A percentile compares a stretch with the other conserved stretches of the same genome.
phyloP scores from a whole-genome alignment of 2,113 vertebrate genomes.

The Bucco capensis region DNA sequence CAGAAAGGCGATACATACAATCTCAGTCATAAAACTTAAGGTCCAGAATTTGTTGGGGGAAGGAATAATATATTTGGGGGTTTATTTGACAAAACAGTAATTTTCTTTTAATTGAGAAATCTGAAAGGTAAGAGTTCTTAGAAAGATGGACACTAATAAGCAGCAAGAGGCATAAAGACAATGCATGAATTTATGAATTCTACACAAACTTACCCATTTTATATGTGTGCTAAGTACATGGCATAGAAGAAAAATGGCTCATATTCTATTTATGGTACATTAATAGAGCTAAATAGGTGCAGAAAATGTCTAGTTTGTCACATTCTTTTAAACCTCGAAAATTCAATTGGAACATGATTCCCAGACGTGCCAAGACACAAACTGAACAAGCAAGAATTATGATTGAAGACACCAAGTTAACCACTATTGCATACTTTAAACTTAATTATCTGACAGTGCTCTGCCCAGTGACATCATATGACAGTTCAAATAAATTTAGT shows the following conservation, averaged over 20 bases:
- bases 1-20: fast-evolving
- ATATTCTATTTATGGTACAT: neutral
- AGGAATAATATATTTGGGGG: neutral
- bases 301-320: neutral
- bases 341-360: neutral
- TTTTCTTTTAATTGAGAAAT: neutral
- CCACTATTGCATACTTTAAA: neutral
- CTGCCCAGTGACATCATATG: neutral
- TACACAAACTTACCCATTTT: neutral
- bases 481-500: neutral
- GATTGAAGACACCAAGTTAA: neutral
- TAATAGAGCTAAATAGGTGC: neutral
- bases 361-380: neutral
- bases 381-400: neutral
- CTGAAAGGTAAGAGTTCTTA: neutral
- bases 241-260: neutral
- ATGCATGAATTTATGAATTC: neutral
- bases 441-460: neutral
- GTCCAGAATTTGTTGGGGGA: neutral
- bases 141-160: neutral
- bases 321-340: neutral
- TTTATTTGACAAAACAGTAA: neutral
- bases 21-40: neutral
- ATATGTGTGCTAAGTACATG: fast-evolving
- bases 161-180: neutral